Base-by-base conservation (phyloP, 2,113 vertebrate species). In the Dipodomys merriami region DNA sequence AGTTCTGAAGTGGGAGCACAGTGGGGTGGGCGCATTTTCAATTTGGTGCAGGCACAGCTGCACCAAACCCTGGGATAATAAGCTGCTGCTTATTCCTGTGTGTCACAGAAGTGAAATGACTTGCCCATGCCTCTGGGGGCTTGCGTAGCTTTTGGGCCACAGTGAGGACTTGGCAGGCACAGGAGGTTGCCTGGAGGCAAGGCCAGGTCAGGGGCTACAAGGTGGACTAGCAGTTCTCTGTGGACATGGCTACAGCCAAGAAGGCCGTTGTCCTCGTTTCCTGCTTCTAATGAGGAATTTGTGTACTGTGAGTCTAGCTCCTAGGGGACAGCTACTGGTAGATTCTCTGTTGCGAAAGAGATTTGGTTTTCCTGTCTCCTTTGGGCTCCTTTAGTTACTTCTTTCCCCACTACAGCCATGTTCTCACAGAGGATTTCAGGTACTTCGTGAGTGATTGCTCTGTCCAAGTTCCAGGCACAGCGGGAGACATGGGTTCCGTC, bases 291-390 rank as follows among this genome's bases (percentile, higher is more conserved):
- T 72, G 74, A 68, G 62, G 84, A 93, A 64, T 71, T 77, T 74
- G n/a, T 44, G 44, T 86, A 68, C 64, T 39, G 19, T 74, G 74
- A 88, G 22, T 64, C 71, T 68, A 67, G 83, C 67, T 93, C 57
- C 74, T 73, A 8, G 0, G 76, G 67, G 44, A 87, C 8, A 44
- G 79, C 0, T 3, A 27, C n/a, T 23, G 19, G 30, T 49, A 87
- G 77, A 27, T 30, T 94, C n/a, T 86, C 64, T 86, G 35, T 35
- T 92, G 12, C 16, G 35, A 89, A 86, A 93, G 71, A 91, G n/a
- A 65, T 71, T 87, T 77, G 49, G 25, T 71, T 87, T 94, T 79
- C 67, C 69, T 78, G 69, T 33, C 44, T 86, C 39, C 77, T 94
- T 19, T 96, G 90, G 60, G 60, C 25, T 62, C 30, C 44, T 35